Evolutionary conservation across 1,140 invertebrate species (phyloP).

Genomic region (Ganaspis sp.): DNA sequence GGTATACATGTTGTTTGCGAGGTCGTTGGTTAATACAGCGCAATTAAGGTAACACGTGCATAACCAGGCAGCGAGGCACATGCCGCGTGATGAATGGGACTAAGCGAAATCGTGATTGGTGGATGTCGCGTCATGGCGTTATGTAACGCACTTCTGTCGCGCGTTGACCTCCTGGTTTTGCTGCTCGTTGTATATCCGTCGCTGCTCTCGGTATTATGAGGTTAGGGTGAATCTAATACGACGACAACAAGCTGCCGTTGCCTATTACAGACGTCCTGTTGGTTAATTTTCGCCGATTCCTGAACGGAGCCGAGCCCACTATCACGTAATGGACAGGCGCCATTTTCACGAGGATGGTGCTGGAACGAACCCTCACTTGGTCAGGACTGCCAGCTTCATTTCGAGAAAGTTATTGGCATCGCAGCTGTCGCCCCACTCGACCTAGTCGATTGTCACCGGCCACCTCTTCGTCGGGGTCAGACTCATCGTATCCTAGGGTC

Average conservation of each 20-base stretch:
- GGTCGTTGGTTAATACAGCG: slow-evolving; percentile 59
- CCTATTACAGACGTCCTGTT: slow-evolving; percentile 39
- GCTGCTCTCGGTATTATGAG: slow-evolving; percentile 10
- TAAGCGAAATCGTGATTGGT: slow-evolving; percentile 66
- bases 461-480: slow-evolving; percentile 70
- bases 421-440: slow-evolving; percentile 71
- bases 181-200: slow-evolving; percentile 14
- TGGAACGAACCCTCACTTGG: slow-evolving; percentile 47
- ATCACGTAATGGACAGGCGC: slow-evolving; percentile 52
- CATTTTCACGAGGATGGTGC: slow-evolving; percentile 35
- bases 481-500: slow-evolving; percentile 67
- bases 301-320: slow-evolving; percentile 28
- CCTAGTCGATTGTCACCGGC: slow-evolving; percentile 74
- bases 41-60: slow-evolving; percentile 67
- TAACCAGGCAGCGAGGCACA: slow-evolving; percentile 63
- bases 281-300: slow-evolving; percentile 49
- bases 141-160: slow-evolving; percentile 41
- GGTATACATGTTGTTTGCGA: slow-evolving; percentile 25
- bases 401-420: slow-evolving; percentile 73
- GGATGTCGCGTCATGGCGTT: slow-evolving; percentile 44
- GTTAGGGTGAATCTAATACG: slow-evolving; percentile 32
- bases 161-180: slow-evolving; percentile 12
- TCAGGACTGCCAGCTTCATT: slow-evolving; percentile 49
- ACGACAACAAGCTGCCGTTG: slow-evolving; percentile 26
- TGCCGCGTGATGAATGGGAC: slow-evolving; percentile 66